Evolutionary conservation across 1,140 invertebrate genomes (phyloP).

Genomic region (Brachionus rotundiformis): DNA sequence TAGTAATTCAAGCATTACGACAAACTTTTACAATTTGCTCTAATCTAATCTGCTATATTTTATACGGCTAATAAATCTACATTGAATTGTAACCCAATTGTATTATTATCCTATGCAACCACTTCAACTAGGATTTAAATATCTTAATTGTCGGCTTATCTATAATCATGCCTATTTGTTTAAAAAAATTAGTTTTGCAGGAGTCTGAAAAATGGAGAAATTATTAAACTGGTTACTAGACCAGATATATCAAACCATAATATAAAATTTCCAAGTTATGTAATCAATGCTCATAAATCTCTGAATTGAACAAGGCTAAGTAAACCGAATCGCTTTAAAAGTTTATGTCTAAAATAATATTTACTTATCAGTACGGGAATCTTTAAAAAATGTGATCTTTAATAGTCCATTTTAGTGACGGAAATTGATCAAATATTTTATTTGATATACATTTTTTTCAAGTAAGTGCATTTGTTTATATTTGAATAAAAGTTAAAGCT

Average conservation of each 20-base stretch:
- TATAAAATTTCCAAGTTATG: neutral
- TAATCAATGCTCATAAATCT: constrained; percentile 10
- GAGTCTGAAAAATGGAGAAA: neutral
- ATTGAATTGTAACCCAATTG: neutral
- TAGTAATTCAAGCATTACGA: no score
- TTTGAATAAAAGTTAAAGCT: neutral
- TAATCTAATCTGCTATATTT: no score
- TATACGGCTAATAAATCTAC: no score
- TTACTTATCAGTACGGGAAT: neutral
- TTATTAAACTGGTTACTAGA: neutral
- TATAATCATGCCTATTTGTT: neutral
- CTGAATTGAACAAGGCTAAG: neutral
- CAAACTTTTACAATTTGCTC: no score
- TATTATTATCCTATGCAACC: neutral
- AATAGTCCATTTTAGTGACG: neutral
- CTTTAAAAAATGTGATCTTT: neutral
- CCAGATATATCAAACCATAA: neutral
- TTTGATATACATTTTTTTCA: neutral
- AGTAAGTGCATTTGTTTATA: neutral
- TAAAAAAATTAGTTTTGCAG: neutral
- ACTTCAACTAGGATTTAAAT: neutral
- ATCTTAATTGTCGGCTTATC: neutral
- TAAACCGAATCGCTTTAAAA: neutral
- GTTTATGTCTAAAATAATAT: neutral
- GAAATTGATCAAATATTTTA: constrained; percentile 9